Conservation (phyloP, 2,797 vertebrate genomes). For the Sternarchorhynchus goeldii region DNA sequence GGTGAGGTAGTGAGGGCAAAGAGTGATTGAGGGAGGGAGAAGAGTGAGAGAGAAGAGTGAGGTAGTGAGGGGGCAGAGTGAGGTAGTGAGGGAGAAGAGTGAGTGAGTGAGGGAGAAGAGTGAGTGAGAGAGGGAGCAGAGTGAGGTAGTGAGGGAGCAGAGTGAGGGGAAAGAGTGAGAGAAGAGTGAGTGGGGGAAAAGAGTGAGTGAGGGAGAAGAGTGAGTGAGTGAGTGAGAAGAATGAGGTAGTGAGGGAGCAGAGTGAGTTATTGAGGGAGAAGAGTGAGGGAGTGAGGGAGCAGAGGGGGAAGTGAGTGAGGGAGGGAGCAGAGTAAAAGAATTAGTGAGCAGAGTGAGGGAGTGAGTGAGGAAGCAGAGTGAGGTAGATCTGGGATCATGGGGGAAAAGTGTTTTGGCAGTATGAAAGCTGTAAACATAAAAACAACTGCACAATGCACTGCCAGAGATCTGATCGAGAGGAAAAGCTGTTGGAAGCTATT, state of each 20-base stretch:
- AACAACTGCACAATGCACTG: slow-evolving; percentile 30
- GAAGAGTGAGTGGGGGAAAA: neutral
- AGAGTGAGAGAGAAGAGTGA: too few relatives aligned
- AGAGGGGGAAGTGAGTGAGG: slow-evolving; percentile 19
- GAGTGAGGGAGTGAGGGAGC: slow-evolving; percentile 12
- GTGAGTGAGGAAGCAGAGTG: too few relatives aligned
- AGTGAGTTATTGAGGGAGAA: too few relatives aligned
- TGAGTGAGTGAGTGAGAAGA: too few relatives aligned
- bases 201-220: neutral
- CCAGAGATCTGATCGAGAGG: slow-evolving; percentile 41
- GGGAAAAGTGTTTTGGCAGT: slow-evolving; percentile 35
- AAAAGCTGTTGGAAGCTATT: slow-evolving; percentile 33
- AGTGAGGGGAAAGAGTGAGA: too few relatives aligned
- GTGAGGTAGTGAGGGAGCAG: too few relatives aligned
- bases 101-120: slow-evolving; percentile 53
- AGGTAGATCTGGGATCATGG: slow-evolving; percentile 13
- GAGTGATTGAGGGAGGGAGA: too few relatives aligned
- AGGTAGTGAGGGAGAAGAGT: neutral
- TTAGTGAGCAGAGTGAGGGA: neutral
- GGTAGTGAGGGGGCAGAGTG: neutral
- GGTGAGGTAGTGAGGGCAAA: too few relatives aligned
- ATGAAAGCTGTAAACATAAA: slow-evolving; percentile 22
- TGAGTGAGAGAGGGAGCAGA: slow-evolving; percentile 60
- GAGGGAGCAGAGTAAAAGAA: neutral
- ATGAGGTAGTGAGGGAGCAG: too few relatives aligned